A percentile compares a stretch with the other conserved stretches of the same genome.
These are phyloP conservation scores for Eupithecia pulchellata DNA, from an alignment of 2,888 invertebrate species.

Conservation along the genomic window DNA sequence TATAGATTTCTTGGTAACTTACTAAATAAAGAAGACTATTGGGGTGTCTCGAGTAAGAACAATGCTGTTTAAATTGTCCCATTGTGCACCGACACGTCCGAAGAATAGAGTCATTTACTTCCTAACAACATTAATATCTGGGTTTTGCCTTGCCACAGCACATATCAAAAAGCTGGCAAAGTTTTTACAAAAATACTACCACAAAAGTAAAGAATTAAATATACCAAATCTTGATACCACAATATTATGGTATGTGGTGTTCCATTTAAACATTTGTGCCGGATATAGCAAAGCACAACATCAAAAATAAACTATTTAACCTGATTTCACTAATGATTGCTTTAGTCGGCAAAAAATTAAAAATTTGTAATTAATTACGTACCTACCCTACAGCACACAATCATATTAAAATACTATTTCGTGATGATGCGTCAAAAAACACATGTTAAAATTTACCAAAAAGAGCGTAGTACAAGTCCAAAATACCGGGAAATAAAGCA, in stretches of 20 bases:
- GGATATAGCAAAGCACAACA: no score
- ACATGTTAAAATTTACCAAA: neutral
- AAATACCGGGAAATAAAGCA: neutral
- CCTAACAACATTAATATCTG: slow-evolving; percentile 77
- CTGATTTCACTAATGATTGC: no score
- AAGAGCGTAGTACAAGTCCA: neutral
- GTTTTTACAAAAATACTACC: neutral
- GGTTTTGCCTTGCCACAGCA: slow-evolving; percentile 15
- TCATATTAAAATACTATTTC: no score
- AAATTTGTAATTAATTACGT: no score
- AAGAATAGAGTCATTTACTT: slow-evolving; percentile 84
- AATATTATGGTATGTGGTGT: no score
- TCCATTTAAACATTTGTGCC: no score
- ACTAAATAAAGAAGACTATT: slow-evolving; percentile 57
- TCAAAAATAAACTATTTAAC: no score
- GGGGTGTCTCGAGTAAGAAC: slow-evolving; percentile 75
- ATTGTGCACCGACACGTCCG: slow-evolving; percentile 73
- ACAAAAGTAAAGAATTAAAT: no score
- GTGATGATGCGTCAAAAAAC: no score
- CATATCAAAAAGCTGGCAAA: slow-evolving; percentile 12
- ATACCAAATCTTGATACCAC: no score
- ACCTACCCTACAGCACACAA: no score
- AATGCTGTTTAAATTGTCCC: slow-evolving; percentile 76
- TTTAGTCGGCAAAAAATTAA: no score
- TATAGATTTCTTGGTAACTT: neutral